phyloP scores from a whole-genome alignment of 2,888 invertebrate genomes.

The Merodon equestris region DNA sequence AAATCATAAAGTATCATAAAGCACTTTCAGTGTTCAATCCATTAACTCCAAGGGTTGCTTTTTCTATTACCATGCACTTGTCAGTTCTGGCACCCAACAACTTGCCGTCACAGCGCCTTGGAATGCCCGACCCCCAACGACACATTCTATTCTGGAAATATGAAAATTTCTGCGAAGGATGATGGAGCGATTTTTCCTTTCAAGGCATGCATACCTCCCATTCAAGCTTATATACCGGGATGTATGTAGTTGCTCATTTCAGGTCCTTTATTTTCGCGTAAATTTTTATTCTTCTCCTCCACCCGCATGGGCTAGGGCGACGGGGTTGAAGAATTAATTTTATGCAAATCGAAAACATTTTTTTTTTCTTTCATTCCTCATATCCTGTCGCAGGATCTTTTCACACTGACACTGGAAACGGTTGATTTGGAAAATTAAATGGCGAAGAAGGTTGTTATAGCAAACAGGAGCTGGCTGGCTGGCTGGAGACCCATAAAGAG shows the following conservation, averaged over 20 bases:
- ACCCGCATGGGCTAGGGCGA: no score
- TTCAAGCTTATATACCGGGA: no score
- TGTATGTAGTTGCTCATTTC: no score
- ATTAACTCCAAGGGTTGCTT: slow-evolving; percentile 47
- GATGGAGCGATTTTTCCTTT: slow-evolving; percentile 42
- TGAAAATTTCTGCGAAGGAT: slow-evolving; percentile 43
- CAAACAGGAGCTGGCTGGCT: background rate
- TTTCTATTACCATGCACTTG: slow-evolving; percentile 48
- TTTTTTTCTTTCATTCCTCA: slow-evolving; percentile 18
- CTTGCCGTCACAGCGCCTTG: slow-evolving; percentile 25
- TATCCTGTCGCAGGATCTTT: slow-evolving; percentile 29
- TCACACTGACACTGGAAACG: slow-evolving; percentile 20
- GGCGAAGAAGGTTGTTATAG: slow-evolving; percentile 6
- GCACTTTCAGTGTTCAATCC: slow-evolving; percentile 53
- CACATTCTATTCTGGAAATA: slow-evolving; percentile 35
- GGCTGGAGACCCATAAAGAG: slow-evolving; percentile 14
- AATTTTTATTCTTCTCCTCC: no score
- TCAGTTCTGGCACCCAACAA: background rate
- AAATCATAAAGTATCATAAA: slow-evolving; percentile 36
- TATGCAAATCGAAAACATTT: slow-evolving; percentile 62
- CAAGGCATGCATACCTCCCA: background rate
- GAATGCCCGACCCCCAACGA: slow-evolving; percentile 13
- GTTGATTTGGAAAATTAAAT: slow-evolving; percentile 56
- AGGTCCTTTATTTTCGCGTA: no score
- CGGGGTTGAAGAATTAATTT: slow-evolving; percentile 44